These are phyloP conservation scores for Sylvia atricapilla DNA, from an alignment of 2,113 vertebrate genomes.

Conservation along the genomic window DNA sequence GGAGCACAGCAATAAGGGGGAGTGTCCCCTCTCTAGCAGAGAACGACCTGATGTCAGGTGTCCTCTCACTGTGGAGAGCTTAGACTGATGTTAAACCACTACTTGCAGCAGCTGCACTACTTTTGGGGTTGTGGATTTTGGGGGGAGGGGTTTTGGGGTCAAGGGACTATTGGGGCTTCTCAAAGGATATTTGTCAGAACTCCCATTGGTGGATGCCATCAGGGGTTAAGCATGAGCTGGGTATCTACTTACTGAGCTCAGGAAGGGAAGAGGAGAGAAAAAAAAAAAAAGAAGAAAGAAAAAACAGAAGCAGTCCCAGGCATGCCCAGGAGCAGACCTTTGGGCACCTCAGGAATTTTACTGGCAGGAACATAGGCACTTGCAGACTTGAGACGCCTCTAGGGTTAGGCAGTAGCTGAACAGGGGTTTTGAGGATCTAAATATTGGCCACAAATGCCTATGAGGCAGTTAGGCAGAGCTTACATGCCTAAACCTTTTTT, in stretches of 20 bases:
- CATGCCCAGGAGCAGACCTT: constrained; percentile 60
- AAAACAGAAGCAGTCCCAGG: constrained; percentile 23
- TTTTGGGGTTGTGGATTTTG: not conserved
- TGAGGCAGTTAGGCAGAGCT: constrained; percentile 54
- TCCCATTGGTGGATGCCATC: not conserved
- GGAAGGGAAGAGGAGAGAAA: not conserved
- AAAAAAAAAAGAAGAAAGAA: not conserved
- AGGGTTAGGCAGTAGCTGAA: constrained; percentile 64
- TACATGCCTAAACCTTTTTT: constrained; percentile 62
- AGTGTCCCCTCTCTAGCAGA: not conserved
- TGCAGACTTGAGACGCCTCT: constrained; percentile 64
- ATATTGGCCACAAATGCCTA: constrained; percentile 46
- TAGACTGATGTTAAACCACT: not conserved
- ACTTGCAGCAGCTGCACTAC: not conserved
- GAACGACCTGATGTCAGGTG: not conserved
- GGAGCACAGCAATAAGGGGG: too few relatives aligned
- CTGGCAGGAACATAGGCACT: constrained; percentile 34
- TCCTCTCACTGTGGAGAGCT: not conserved
- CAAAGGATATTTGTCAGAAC: not conserved
- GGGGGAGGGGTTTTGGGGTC: not conserved
- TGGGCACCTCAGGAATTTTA: constrained; percentile 58
- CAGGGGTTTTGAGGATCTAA: constrained; percentile 57
- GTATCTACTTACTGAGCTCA: not conserved
- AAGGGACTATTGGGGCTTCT: not conserved
- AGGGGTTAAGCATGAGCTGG: not conserved